Conservation (phyloP, 2,888 invertebrate species). For the Volucella inanis region DNA sequence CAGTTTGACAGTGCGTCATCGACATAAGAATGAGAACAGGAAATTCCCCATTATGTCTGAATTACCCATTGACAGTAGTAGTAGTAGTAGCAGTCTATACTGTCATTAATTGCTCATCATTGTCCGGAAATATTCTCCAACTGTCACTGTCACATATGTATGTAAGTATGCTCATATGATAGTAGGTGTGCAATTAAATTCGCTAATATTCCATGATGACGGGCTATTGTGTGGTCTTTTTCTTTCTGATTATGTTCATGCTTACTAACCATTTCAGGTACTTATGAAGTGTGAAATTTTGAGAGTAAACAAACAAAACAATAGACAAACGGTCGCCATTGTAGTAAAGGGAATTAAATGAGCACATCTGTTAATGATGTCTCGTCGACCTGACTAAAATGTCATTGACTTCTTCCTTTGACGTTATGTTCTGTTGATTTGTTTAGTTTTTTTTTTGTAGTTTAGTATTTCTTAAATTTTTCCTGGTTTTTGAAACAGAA, state of each 20-base stretch:
- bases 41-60: constrained; percentile 70
- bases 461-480: not conserved
- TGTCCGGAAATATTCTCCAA: constrained; percentile 8
- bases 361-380: constrained; percentile 45
- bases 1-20: constrained; percentile 67
- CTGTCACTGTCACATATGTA: constrained; percentile 19
- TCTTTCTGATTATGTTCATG: not conserved
- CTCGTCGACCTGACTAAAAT: constrained; percentile 45
- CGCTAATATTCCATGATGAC: too few relatives aligned
- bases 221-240: not conserved
- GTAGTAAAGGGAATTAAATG: constrained; percentile 14
- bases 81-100: not conserved
- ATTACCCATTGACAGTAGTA: constrained; percentile 46
- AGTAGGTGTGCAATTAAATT: not conserved
- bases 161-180: constrained; percentile 2
- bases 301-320: constrained; percentile 33
- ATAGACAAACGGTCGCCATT: constrained; percentile 51
- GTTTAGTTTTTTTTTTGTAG: constrained; percentile 4
- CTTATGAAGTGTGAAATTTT: constrained; percentile 12
- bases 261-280: too few relatives aligned
- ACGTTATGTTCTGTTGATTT: not conserved
- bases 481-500: constrained; percentile 2
- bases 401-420: constrained; percentile 57
- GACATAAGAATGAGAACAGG: constrained; percentile 65
- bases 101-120: constrained; percentile 62